phyloP scores from a whole-genome alignment of 2,113 vertebrate genomes.

The Ahaetulla prasina region DNA sequence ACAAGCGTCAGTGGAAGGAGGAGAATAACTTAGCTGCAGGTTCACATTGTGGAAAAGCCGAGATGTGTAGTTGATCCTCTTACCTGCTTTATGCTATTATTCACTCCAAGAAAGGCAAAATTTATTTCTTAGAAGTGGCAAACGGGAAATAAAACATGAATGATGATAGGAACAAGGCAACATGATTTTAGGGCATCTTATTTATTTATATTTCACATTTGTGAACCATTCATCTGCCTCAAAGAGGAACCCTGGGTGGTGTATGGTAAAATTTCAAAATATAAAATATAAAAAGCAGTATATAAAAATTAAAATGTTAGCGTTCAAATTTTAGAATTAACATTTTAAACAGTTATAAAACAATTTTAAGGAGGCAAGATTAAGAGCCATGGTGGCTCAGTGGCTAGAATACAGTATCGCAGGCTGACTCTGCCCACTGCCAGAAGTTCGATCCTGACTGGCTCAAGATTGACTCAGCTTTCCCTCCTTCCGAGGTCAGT shows the following conservation, averaged over 20 bases:
- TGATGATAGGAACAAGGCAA: not conserved
- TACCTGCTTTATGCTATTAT: not conserved
- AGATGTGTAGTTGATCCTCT: not conserved
- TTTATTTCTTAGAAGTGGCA: not conserved
- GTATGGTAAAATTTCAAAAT: not conserved
- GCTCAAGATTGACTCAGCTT: not conserved
- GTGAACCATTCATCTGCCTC: not conserved
- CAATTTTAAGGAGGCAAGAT: not conserved
- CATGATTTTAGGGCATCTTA: not conserved
- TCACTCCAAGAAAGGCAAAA: not conserved
- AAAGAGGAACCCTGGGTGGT: not conserved
- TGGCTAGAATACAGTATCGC: not conserved
- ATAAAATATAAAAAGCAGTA: not conserved
- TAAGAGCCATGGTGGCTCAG: not conserved
- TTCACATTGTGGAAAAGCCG: not conserved
- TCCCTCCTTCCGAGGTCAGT: not conserved
- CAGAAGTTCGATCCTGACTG: not conserved
- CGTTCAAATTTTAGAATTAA: not conserved
- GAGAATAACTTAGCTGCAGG: not conserved
- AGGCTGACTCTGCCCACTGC: not conserved
- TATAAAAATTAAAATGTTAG: not conserved
- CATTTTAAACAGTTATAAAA: not conserved
- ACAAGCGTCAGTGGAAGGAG: not conserved
- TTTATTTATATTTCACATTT: not conserved
- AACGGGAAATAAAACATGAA: not conserved